Base-by-base conservation (phyloP, 2,113 vertebrate species). In the Hystrix cristata region DNA sequence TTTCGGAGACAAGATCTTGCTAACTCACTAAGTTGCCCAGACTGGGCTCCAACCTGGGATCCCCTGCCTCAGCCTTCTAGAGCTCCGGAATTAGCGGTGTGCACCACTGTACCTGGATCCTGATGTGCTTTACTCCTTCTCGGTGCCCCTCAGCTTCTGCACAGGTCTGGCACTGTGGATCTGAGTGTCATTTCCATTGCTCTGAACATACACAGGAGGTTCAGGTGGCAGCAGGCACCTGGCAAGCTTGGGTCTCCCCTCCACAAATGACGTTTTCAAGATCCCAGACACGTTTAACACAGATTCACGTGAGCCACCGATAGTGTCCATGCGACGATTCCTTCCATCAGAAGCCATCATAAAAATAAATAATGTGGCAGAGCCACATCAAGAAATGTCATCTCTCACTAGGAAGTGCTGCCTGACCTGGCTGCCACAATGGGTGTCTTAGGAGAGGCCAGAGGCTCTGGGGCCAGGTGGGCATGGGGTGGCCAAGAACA, bases 91-190 rank as follows among this genome's bases (percentile, higher is more conserved):
- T 71, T 21, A 71, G 7, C 38, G 67, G 67, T 71, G 67, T 71
- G 67, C 0, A 3, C 16, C 67, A 21, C 67, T 16, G 21, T 7
- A 11, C 59, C 18, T 71, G n/a, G 65, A n/a, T 69, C n/a, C 67
- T 38, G 67, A 34, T 43, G 59, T 7, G 18, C 46, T 14, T 4
- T 0, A 46, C 5, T 18, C 43, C 23, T 62, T 4, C 4, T 0
- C 21, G 27, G 10, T 0, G 12, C 6, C n/a, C 64, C 59, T 64
- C 0, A 0, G 80, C 4, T 46, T 21, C n/a, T 5, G 0, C 10
- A 0, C 0, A 1, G n/a, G 2, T 6, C 51, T 25, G 79, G 59
- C 2, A 3, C 1, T 0, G 1, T 0, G 48, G 21, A 1, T 31
- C 59, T 0, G 21, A 48, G 12, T 53, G 0, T 2, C 0, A 3